These are phyloP conservation scores for Drosophila ananassae DNA, from an alignment of 1,140 invertebrate species.

Conservation along the genomic window DNA sequence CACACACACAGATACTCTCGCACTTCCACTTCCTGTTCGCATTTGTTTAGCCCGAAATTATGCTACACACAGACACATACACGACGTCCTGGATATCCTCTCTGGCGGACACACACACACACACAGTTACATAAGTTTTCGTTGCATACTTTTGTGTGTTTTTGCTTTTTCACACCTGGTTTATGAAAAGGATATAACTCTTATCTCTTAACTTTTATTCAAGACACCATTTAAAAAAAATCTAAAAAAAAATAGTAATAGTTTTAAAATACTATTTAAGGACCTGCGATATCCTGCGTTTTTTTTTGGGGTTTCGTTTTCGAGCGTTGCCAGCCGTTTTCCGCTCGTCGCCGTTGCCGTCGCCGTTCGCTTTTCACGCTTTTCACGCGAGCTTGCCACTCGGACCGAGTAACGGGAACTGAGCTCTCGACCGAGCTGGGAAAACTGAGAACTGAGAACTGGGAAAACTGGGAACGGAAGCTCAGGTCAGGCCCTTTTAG, in stretches of 20 bases:
- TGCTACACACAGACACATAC: constrained; percentile 63
- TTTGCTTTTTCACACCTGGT: background rate
- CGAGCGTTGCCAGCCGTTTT: constrained; percentile 69
- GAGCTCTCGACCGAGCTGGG: constrained; percentile 19
- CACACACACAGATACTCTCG: constrained; percentile 60
- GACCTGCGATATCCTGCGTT: constrained; percentile 45
- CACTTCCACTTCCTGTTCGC: constrained; percentile 48
- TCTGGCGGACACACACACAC: constrained; percentile 22
- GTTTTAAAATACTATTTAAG: background rate
- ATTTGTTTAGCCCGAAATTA: constrained; percentile 67
- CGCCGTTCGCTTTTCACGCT: constrained; percentile 29
- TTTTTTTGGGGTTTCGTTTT: background rate
- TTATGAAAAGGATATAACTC: background rate
- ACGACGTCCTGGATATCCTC: constrained; percentile 2
- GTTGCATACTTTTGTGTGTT: constrained; percentile 53
- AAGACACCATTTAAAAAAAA: background rate
- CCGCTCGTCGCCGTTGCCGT: constrained; percentile 39
- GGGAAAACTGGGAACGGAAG: constrained; percentile 17
- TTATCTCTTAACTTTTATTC: background rate
- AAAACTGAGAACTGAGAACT: constrained; percentile 12
- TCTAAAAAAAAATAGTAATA: background rate
- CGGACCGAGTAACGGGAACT: constrained; percentile 65
- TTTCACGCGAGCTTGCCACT: constrained; percentile 70
- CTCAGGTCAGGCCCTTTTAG: constrained; percentile 28
- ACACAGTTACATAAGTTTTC: constrained; percentile 66